phyloP scores from a whole-genome alignment of 2,797 vertebrate species.

The Falco columbarius region DNA sequence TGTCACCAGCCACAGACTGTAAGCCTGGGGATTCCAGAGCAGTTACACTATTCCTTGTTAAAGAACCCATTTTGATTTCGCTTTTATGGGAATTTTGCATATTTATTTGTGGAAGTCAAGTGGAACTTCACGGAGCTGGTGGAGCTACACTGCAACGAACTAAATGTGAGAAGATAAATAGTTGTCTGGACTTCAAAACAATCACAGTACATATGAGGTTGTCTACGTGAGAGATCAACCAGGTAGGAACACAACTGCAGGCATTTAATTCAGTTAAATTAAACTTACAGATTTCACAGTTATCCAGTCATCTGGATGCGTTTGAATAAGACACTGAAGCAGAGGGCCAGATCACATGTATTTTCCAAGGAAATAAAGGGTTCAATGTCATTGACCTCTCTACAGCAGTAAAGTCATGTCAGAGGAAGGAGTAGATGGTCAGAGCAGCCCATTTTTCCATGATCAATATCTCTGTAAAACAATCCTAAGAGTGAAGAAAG shows the following conservation, averaged over 20 bases:
- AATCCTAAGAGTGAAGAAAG: neutral
- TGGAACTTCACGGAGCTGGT: neutral
- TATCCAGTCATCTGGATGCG: neutral
- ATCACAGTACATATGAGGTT: neutral
- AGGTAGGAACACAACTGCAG: neutral
- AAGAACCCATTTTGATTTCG: neutral
- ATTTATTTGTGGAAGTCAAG: neutral
- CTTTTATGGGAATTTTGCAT: neutral
- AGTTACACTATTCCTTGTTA: neutral
- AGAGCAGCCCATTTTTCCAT: neutral
- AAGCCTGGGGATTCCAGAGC: neutral
- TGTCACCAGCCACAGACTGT: neutral
- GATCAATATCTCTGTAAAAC: neutral
- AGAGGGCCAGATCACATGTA: rapidly evolving
- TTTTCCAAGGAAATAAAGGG: neutral
- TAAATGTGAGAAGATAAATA: neutral
- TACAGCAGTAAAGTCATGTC: neutral
- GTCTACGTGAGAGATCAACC: neutral
- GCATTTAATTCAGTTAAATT: neutral
- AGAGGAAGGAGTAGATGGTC: neutral
- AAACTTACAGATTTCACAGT: neutral
- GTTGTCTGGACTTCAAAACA: neutral
- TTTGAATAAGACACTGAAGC: neutral
- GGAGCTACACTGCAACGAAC: neutral
- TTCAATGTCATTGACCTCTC: neutral